phyloP scores from a whole-genome alignment of 1,140 invertebrate species.

The Araneus ventricosus region DNA sequence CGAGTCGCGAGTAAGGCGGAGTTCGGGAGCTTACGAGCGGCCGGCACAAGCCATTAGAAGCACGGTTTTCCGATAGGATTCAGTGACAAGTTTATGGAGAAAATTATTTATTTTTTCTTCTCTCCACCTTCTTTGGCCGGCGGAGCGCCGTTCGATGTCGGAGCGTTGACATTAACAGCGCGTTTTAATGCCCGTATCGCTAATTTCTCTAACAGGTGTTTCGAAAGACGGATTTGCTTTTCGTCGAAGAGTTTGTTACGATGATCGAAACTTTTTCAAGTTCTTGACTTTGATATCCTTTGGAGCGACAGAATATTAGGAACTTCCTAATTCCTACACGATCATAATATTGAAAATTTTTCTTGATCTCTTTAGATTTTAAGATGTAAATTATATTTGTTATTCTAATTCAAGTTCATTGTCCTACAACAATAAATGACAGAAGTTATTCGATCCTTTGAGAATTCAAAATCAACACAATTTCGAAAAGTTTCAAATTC shows the following conservation, averaged over 20 bases:
- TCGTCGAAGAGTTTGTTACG: not conserved
- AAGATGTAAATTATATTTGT: too few relatives aligned
- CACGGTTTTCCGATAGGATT: constrained; percentile 60
- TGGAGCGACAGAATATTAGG: too few relatives aligned
- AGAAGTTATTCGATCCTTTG: too few relatives aligned
- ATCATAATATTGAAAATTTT: too few relatives aligned
- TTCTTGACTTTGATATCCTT: too few relatives aligned
- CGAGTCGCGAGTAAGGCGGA: constrained; percentile 42
- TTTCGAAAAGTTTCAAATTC: too few relatives aligned
- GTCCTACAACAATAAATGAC: too few relatives aligned
- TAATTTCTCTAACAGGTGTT: constrained; percentile 73
- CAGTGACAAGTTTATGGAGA: constrained; percentile 59
- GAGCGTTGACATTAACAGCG: constrained; percentile 40
- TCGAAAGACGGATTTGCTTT: constrained; percentile 17
- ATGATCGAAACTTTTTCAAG: too few relatives aligned
- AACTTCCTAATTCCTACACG: too few relatives aligned
- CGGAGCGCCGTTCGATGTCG: constrained; percentile 16
- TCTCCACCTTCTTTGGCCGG: not conserved
- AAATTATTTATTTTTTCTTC: constrained; percentile 43
- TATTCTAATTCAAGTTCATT: too few relatives aligned
- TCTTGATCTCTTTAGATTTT: too few relatives aligned
- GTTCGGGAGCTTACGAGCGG: constrained; percentile 51
- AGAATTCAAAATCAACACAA: too few relatives aligned
- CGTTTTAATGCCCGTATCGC: constrained; percentile 36
- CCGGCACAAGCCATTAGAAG: constrained; percentile 63